A percentile compares a stretch with the other conserved stretches of the same genome.
Evolutionary conservation across 2,888 invertebrate species (phyloP).

Genomic region (Homarus gammarus): DNA sequence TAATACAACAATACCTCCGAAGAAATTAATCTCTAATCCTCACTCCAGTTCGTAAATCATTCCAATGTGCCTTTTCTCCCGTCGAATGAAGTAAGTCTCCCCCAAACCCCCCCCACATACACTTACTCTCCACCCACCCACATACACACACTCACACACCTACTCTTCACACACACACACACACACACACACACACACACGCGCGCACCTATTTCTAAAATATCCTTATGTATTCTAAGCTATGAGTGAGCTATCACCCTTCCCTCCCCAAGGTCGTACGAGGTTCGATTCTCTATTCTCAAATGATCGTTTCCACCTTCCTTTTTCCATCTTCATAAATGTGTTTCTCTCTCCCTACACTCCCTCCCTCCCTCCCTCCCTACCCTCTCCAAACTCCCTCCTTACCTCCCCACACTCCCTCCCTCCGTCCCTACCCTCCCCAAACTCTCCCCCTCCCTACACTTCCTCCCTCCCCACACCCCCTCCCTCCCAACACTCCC

Average conservation of each 20-base stretch:
- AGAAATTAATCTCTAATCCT: too few species aligned
- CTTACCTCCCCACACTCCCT: neutral
- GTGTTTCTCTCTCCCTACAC: neutral
- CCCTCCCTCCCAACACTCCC: neutral
- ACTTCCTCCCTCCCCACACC: neutral
- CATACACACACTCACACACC: neutral
- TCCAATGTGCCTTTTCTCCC: too few species aligned
- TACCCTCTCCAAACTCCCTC: neutral
- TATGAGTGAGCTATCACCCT: neutral
- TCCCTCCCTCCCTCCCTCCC: neutral
- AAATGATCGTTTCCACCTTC: neutral
- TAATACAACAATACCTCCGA: too few species aligned
- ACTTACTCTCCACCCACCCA: too few species aligned
- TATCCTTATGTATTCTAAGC: neutral
- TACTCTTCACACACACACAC: neutral
- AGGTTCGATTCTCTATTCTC: neutral
- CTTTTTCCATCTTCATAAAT: neutral
- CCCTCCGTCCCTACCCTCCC: too few species aligned
- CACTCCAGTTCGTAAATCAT: too few species aligned
- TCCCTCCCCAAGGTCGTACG: neutral
- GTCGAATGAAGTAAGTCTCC: too few species aligned
- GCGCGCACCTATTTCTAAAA: neutral
- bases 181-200: neutral
- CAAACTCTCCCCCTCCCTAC: neutral
- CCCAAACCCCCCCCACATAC: too few species aligned